Base-by-base conservation (phyloP, 2,888 invertebrate genomes). In the Himalopsyche anomala region DNA sequence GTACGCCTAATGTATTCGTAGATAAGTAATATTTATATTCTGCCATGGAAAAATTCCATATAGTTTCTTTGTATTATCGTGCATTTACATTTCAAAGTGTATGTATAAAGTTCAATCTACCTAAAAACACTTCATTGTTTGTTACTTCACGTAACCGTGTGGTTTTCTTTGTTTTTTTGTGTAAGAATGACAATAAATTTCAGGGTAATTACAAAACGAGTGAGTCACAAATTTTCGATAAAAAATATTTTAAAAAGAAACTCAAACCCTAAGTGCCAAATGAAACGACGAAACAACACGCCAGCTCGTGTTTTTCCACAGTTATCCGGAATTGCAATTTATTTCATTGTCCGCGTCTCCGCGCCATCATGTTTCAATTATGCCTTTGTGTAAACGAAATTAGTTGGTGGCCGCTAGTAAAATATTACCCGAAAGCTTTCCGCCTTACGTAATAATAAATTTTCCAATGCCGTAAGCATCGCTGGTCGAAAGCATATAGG, bases 351-450 rank as follows among this genome's bases (percentile, higher is more conserved):
- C 38, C 74, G 74, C 74, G 84, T 84, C 81, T 56, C 79, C 69
- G 79, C 80, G 82, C 86, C 86, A 87, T 86, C 87, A 85, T 87
- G 87, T 87, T 87, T 86, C 87, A 87, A 87, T 87, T 86, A 87
- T 87, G 86, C 86, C 84, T 87, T 87, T 86, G 87, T 87, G 87
- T 84, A 86, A 86, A 87, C 86, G 86, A 86, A 87, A 87, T 87
- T 87, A 86, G 84, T 86, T 81, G 83, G 87, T 86, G 84, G 87
- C 86, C 83, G 84, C 86, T 84, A 83, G 86, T 87, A 80, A 87
- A 86, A 87, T 87, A 87, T 87, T 55, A 83, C 87, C 84, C 28
- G 84, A 85, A 86, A 87, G 80, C 87, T 83, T 82, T 83, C 85
- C 62, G 85, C 83, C 87, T 85, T 87, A 84, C 82, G 84, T 84